Percentiles rank a stretch among this genome's conserved stretches.
Conservation (phyloP, 2,113 vertebrate genomes). For the Bos taurus region DNA sequence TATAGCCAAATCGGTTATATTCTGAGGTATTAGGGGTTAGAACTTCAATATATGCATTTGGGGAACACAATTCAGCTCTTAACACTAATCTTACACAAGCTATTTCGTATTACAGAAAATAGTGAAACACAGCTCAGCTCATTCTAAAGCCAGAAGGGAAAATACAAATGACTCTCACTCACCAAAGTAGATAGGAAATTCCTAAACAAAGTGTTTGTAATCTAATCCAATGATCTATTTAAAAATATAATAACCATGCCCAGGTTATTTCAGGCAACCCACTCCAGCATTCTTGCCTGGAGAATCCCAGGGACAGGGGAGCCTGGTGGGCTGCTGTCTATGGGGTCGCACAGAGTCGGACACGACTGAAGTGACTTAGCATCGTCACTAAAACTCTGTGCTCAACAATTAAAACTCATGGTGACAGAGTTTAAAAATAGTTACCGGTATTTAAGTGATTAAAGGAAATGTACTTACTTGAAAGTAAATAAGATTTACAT, state of each 20-base stretch:
- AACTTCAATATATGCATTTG: not conserved
- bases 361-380: no score
- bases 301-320: no score
- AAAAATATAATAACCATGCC: not conserved
- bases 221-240: not conserved
- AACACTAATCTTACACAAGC: not conserved
- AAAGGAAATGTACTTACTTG: constrained; percentile 24
- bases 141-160: not conserved
- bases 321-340: no score
- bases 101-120: not conserved
- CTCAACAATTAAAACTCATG: not conserved
- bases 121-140: not conserved
- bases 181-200: not conserved
- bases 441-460: not conserved
- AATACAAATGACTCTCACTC: not conserved
- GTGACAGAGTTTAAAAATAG: not conserved
- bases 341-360: no score
- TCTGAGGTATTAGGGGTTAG: not conserved
- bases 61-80: not conserved
- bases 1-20: not conserved
- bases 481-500: constrained; percentile 47
- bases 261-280: not conserved
- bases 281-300: no score
- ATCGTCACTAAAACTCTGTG: not conserved
- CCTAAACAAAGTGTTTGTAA: not conserved